Percentiles rank a stretch among this genome's conserved stretches.
phyloP scores from a whole-genome alignment of 2,888 invertebrate species.

The Dicranocentrus wangi region DNA sequence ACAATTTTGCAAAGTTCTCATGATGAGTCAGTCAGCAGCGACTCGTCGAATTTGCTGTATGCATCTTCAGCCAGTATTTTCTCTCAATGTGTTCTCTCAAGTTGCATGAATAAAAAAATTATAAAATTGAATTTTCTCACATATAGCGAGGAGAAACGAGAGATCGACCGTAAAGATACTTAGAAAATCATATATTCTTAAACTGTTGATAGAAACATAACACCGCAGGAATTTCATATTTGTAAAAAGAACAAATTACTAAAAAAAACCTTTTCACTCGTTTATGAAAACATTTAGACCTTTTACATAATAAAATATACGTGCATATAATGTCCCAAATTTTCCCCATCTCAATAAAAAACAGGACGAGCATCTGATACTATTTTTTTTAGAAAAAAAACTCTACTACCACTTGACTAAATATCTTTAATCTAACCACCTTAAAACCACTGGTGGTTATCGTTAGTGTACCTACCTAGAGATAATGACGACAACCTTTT shows the following conservation, averaged over 20 bases:
- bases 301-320: no score
- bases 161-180: slow-evolving; percentile 7
- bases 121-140: slow-evolving; percentile 35
- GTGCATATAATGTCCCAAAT: no score
- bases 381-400: neutral
- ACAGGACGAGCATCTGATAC: neutral
- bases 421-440: neutral
- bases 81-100: slow-evolving; percentile 6
- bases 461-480: neutral
- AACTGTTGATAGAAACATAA: no score
- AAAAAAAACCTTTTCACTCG: no score
- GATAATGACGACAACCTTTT: slow-evolving; percentile 1
- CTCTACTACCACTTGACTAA: neutral
- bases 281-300: no score
- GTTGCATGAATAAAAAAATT: slow-evolving; percentile 7
- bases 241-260: no score
- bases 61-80: slow-evolving; percentile 11
- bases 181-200: neutral
- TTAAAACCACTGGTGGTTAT: neutral
- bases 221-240: no score
- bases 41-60: neutral
- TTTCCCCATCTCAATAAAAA: no score
- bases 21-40: neutral
- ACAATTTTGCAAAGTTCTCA: slow-evolving; percentile 52
- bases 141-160: slow-evolving; percentile 19